phyloP scores from a whole-genome alignment of 2,113 vertebrate species.

The Zingel zingel region DNA sequence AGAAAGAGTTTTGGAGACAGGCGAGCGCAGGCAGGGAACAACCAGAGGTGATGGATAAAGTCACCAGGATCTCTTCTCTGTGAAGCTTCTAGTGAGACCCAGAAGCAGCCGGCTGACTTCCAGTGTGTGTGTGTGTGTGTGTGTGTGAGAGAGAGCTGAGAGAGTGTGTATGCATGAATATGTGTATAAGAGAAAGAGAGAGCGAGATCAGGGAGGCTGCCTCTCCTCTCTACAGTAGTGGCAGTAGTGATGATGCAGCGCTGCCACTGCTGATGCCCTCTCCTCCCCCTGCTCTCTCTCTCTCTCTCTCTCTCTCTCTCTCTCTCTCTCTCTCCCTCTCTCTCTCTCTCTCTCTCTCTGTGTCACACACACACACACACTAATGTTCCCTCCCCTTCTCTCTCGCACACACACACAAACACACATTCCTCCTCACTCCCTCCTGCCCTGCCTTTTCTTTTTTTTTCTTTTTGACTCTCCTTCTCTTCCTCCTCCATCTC shows the following conservation, averaged over 20 bases:
- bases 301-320: background rate
- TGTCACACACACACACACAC: constrained; percentile 4
- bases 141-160: background rate
- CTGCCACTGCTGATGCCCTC: constrained; percentile 48
- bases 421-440: background rate
- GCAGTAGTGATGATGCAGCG: constrained; percentile 65
- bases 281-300: constrained; percentile 48
- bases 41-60: constrained; percentile 40
- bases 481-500: background rate
- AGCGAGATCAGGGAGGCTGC: constrained; percentile 32
- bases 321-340: background rate
- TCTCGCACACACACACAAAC: background rate
- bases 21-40: background rate
- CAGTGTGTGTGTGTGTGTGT: constrained; percentile 6
- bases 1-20: constrained; percentile 2
- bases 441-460: background rate
- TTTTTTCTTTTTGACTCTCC: background rate
- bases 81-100: constrained; percentile 2
- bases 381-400: constrained; percentile 7
- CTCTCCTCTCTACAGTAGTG: constrained; percentile 60
- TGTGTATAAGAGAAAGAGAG: constrained; percentile 3
- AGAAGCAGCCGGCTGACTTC: constrained; percentile 3
- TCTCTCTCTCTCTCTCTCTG: background rate
- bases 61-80: constrained; percentile 22
- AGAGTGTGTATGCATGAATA: background rate